phyloP scores from a whole-genome alignment of 2,888 invertebrate species.

The Nyleta sp. region DNA sequence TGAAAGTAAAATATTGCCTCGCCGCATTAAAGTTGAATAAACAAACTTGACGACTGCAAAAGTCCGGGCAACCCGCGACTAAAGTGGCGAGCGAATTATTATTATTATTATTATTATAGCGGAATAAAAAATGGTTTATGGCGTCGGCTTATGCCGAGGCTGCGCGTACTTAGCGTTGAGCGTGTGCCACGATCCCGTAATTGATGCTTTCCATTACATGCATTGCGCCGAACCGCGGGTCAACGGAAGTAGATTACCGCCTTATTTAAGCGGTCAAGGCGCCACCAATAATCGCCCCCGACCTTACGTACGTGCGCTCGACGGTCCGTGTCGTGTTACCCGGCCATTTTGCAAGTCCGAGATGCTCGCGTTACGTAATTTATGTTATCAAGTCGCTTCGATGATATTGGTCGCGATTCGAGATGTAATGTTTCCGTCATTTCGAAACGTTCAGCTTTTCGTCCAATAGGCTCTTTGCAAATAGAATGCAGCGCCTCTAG shows the following conservation, averaged over 20 bases:
- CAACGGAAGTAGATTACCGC: constrained; percentile 47
- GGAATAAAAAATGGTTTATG: constrained; percentile 29
- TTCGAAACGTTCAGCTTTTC: too few species aligned
- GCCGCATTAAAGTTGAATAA: constrained; percentile 3
- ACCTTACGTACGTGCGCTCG: neutral
- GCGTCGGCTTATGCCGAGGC: constrained; percentile 3
- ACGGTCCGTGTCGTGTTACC: constrained; percentile 26
- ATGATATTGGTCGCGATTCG: constrained; percentile 12
- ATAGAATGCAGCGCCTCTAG: too few species aligned
- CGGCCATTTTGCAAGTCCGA: constrained; percentile 32
- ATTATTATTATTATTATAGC: too few species aligned
- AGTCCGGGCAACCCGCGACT: constrained; percentile 10
- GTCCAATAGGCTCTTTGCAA: too few species aligned
- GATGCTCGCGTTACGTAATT: constrained; percentile 33
- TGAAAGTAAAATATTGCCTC: too few species aligned
- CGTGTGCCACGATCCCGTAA: constrained; percentile 23
- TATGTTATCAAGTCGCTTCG: constrained; percentile 10
- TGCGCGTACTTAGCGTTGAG: constrained; percentile 5
- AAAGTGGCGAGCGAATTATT: constrained; percentile 5
- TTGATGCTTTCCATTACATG: constrained; percentile 41
- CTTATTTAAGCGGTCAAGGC: constrained; percentile 42
- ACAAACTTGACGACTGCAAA: constrained; percentile 22
- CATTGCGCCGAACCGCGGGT: constrained; percentile 21
- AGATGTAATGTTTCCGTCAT: neutral
- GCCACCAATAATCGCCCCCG: constrained; percentile 30